A percentile compares a stretch with the other conserved stretches of the same genome.
phyloP scores from a whole-genome alignment of 1,140 invertebrate genomes.

The Pogonomyrmex barbatus region DNA sequence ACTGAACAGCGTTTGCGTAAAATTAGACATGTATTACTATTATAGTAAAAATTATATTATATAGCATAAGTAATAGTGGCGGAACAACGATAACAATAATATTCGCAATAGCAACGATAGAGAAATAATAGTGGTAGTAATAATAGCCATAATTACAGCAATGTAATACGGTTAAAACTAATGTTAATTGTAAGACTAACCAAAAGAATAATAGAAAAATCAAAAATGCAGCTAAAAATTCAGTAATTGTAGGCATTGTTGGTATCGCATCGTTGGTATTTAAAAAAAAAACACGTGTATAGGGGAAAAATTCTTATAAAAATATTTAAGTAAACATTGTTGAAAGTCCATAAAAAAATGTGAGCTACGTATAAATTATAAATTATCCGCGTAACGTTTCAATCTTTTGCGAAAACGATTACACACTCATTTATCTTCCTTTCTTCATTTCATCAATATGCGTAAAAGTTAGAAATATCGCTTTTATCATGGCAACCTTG shows the following conservation, averaged over 20 bases:
- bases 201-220: slow-evolving; percentile 10
- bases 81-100: slow-evolving; percentile 45
- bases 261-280: background rate
- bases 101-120: slow-evolving; percentile 10
- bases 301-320: slow-evolving; percentile 52
- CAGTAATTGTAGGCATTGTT: background rate
- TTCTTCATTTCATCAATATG: slow-evolving; percentile 1
- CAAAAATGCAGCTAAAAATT: background rate
- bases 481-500: slow-evolving; percentile 53
- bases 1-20: slow-evolving; percentile 13
- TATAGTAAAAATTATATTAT: background rate
- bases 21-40: slow-evolving; percentile 54
- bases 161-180: background rate
- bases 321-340: slow-evolving; percentile 75
- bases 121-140: slow-evolving; percentile 33
- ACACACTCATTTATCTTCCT: background rate
- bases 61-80: slow-evolving; percentile 46
- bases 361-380: slow-evolving; percentile 50
- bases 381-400: slow-evolving; percentile 29
- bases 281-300: slow-evolving; percentile 40
- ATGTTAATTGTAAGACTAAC: slow-evolving; percentile 17
- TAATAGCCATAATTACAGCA: slow-evolving; percentile 50
- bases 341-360: slow-evolving; percentile 28
- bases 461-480: slow-evolving; percentile 50
- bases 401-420: background rate